phyloP scores from a whole-genome alignment of 2,113 vertebrate species.

The Sander lucioperca region DNA sequence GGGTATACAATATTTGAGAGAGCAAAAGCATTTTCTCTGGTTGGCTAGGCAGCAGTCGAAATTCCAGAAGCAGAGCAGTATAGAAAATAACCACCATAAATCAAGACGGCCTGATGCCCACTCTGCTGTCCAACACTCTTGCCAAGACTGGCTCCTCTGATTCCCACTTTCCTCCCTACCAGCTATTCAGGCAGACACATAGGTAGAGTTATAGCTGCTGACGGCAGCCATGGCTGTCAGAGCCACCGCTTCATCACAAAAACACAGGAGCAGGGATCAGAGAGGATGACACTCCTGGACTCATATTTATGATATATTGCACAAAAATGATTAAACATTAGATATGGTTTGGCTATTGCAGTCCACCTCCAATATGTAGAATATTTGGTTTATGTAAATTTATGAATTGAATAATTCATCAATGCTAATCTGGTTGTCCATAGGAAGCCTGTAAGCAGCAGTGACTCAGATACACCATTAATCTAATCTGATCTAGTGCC shows the following conservation, averaged over 20 bases:
- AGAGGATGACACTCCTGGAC: not conserved
- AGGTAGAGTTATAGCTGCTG: conserved; percentile 51
- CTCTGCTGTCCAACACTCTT: conserved; percentile 42
- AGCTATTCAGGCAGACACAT: conserved; percentile 38
- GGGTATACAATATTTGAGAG: conserved; percentile 28
- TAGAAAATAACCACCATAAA: conserved; percentile 67
- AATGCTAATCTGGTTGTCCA: fast-evolving
- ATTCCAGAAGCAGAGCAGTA: conserved; percentile 25
- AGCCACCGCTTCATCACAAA: conserved; percentile 51
- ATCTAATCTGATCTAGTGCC: not conserved
- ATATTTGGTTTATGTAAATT: not conserved
- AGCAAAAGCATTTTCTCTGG: conserved; percentile 23
- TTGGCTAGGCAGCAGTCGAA: conserved; percentile 35
- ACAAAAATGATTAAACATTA: conserved; percentile 15
- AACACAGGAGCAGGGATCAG: not conserved
- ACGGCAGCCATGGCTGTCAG: conserved; percentile 31
- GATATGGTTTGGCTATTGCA: not conserved
- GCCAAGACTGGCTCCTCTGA: conserved; percentile 50
- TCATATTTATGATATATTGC: not conserved
- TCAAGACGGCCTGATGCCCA: conserved; percentile 57
- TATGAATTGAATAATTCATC: conserved; percentile 12
- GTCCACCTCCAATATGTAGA: not conserved
- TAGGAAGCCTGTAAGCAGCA: not conserved
- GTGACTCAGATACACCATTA: conserved; percentile 11
- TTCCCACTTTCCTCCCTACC: conserved; percentile 54